These are phyloP conservation scores for Schlechtendalia chinensis DNA, from an alignment of 1,140 invertebrate species.

Conservation along the genomic window DNA sequence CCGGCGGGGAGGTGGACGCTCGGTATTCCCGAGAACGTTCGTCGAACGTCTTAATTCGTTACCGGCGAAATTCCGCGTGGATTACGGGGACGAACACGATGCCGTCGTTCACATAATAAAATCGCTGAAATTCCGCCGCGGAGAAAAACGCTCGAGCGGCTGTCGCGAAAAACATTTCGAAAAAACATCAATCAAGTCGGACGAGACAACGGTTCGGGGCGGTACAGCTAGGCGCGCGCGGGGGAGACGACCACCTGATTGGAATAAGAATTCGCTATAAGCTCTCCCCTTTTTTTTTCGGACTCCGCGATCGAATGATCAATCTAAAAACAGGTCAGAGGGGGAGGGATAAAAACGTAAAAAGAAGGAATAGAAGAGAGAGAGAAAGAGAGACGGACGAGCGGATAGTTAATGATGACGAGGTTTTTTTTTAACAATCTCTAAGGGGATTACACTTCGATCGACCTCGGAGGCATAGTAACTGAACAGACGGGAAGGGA, in stretches of 20 bases:
- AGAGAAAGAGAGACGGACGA: background rate
- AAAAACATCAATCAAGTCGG: constrained; percentile 37
- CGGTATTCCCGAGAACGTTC: constrained; percentile 14
- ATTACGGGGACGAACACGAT: constrained; percentile 15
- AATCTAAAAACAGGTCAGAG: too few species aligned
- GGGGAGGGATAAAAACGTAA: constrained; percentile 19
- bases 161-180: constrained; percentile 18
- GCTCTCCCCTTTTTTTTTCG: background rate
- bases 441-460: too few species aligned
- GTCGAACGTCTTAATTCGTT: constrained; percentile 37
- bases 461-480: too few species aligned
- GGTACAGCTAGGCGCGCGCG: background rate
- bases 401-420: background rate
- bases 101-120: constrained; percentile 41
- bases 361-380: background rate
- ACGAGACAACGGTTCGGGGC: constrained; percentile 2
- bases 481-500: too few species aligned
- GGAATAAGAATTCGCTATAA: constrained; percentile 40
- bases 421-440: background rate
- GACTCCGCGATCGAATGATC: constrained; percentile 26
- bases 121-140: constrained; percentile 18
- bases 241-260: constrained; percentile 28
- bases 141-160: background rate
- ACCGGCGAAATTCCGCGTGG: constrained; percentile 19
- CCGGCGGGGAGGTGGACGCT: background rate